These are phyloP conservation scores for Gnathonemus echidnorhynchus DNA, from an alignment of 2,113 vertebrate genomes.

Conservation along the genomic window DNA sequence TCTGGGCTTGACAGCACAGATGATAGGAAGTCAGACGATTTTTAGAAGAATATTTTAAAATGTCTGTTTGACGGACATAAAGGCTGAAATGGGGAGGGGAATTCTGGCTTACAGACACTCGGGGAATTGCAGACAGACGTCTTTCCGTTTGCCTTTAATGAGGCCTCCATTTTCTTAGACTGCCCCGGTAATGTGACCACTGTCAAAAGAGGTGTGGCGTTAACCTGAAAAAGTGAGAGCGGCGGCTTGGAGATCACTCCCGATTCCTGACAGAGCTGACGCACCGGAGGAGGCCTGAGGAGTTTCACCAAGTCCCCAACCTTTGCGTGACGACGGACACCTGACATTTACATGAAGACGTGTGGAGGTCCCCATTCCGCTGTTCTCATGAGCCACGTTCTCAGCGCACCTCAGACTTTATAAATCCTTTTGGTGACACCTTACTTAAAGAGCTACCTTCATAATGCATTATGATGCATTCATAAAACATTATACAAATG, in stretches of 20 bases:
- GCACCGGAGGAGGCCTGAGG: background rate
- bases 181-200: background rate
- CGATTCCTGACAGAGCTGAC: background rate
- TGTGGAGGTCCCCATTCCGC: background rate
- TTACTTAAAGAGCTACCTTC: too few species aligned
- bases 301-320: too few species aligned
- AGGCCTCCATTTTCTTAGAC: background rate
- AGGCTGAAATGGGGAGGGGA: too few species aligned
- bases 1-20: background rate
- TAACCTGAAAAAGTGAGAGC: background rate
- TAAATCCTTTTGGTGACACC: background rate
- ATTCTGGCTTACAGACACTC: background rate
- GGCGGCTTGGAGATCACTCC: background rate
- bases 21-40: background rate
- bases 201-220: background rate
- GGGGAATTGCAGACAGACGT: background rate
- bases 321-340: background rate
- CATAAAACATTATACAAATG: too few species aligned
- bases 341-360: background rate
- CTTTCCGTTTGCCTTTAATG: background rate
- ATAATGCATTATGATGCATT: too few species aligned
- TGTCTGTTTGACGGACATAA: background rate
- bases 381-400: background rate
- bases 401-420: background rate
- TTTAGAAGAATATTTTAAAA: background rate